Conservation (phyloP, 1,140 invertebrate species). For the Cephus cinctus region DNA sequence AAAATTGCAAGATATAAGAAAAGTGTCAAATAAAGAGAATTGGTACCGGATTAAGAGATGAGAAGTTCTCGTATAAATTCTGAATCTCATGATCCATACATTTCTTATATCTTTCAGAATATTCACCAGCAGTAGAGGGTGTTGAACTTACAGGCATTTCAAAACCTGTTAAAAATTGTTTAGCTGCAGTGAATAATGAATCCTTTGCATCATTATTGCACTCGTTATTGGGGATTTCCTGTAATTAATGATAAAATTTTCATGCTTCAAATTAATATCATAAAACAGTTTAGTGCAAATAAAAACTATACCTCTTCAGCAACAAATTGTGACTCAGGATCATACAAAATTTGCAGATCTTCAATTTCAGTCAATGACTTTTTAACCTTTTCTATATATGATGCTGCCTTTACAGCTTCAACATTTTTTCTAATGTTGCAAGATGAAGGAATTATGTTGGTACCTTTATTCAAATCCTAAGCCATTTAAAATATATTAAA, state of each 20-base stretch:
- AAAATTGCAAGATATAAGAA: background rate
- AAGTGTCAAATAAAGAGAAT: background rate
- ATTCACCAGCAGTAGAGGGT: background rate
- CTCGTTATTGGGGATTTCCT: no score
- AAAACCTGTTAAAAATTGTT: background rate
- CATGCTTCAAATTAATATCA: background rate
- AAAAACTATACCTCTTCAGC: background rate
- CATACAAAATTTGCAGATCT: background rate
- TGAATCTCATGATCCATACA: background rate
- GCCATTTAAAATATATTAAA: background rate
- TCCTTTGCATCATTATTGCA: background rate
- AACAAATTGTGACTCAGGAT: background rate
- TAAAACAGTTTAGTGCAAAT: background rate
- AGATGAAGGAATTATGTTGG: background rate
- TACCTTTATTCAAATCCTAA: background rate
- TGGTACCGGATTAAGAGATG: background rate
- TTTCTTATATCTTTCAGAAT: background rate
- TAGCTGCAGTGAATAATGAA: background rate
- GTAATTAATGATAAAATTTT: no score
- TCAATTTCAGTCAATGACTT: background rate
- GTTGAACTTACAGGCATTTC: background rate
- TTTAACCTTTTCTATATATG: background rate
- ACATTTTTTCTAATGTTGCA: background rate
- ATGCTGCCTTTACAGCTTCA: background rate
- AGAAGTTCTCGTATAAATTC: background rate